These are phyloP conservation scores for Euwallacea fornicatus DNA, from an alignment of 1,140 invertebrate species.

Conservation along the genomic window DNA sequence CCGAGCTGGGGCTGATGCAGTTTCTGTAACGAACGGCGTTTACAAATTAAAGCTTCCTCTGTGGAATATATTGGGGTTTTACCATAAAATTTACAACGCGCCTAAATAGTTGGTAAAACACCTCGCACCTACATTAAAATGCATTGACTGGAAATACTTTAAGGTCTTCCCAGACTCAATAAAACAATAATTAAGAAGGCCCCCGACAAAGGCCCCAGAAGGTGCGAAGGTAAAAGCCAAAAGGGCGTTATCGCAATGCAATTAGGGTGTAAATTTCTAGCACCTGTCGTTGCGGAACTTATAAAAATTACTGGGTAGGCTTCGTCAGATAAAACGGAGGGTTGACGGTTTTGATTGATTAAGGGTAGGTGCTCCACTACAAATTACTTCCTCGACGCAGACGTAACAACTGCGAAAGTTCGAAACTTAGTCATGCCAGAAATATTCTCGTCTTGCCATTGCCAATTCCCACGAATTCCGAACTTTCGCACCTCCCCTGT, in stretches of 20 bases:
- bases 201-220: constrained; percentile 8
- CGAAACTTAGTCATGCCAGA: too few relatives aligned
- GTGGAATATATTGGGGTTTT: background rate
- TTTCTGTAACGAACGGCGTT: background rate
- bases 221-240: constrained; percentile 2
- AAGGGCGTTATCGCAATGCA: constrained; percentile 25
- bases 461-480: too few relatives aligned
- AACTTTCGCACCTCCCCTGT: too few relatives aligned
- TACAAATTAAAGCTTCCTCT: background rate
- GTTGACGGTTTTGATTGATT: too few relatives aligned
- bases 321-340: background rate
- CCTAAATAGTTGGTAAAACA: background rate
- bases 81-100: background rate
- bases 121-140: too few relatives aligned
- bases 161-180: background rate
- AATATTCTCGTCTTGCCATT: too few relatives aligned
- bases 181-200: constrained; percentile 2
- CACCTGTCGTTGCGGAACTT: constrained; percentile 21
- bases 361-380: too few relatives aligned
- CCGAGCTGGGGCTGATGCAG: background rate
- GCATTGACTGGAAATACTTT: too few relatives aligned
- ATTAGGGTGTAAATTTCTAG: constrained; percentile 15
- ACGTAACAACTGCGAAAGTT: too few relatives aligned
- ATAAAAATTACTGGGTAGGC: constrained; percentile 20
- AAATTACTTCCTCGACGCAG: too few relatives aligned